A percentile compares a stretch with the other conserved stretches of the same genome.
Evolutionary conservation across 2,888 invertebrate species (phyloP).

Genomic region (Erebia ligea): DNA sequence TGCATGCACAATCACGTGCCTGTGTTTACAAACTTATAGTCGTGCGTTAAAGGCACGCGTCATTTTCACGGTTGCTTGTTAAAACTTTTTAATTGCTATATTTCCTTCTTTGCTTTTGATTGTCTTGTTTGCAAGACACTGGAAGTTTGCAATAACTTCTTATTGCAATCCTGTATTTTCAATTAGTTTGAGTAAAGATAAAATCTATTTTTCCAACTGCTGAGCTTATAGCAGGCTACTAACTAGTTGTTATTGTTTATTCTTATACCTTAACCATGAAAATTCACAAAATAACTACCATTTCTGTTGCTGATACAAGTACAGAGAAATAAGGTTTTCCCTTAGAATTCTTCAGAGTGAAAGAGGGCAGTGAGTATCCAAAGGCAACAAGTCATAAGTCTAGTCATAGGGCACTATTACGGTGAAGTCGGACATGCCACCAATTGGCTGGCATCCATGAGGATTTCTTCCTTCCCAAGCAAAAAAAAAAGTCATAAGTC

Average conservation of each 20-base stretch:
- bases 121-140: conserved; percentile 6
- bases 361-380: background rate
- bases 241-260: background rate
- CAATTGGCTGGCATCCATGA: too few relatives aligned
- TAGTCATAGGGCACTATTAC: too few relatives aligned
- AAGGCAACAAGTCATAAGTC: background rate
- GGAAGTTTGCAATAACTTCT: conserved; percentile 10
- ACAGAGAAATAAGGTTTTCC: background rate
- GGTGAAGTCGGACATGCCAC: too few relatives aligned
- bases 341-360: background rate
- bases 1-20: conserved; percentile 10
- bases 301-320: background rate
- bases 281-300: background rate
- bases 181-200: background rate
- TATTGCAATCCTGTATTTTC: background rate
- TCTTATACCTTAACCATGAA: background rate
- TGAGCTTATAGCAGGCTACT: background rate
- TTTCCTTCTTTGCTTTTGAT: conserved; percentile 18
- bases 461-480: too few relatives aligned
- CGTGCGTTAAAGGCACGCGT: conserved; percentile 26
- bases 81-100: conserved; percentile 21
- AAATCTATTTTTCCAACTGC: background rate
- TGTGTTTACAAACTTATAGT: conserved; percentile 24
- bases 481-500: background rate
- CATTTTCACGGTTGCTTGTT: conserved; percentile 16